Evolutionary conservation across 2,888 invertebrate genomes (phyloP), one percentile per base, ranked within the genome.

Genomic region (Acronicta leporina): DNA sequence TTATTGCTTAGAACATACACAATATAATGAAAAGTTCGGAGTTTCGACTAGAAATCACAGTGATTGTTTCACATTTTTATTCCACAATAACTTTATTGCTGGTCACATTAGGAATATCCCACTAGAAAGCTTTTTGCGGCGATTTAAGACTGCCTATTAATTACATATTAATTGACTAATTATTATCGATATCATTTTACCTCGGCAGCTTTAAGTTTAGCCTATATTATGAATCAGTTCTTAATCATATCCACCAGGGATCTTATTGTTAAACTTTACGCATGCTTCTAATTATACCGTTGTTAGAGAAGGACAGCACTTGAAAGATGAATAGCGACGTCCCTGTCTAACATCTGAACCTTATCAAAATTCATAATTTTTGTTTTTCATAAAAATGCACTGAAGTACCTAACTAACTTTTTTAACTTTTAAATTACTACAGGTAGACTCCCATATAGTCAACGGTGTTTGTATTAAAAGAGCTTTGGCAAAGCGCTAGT

Each of bases 31-130:
- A 80, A 87, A 88, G 83, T 87, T 83, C 74, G 79, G 82, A 86
- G 84, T 83, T 82, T 88, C 89, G 89, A 91, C 91, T 91, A 91
- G 90, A 90, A 90, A 91, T 91, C 90, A 91, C 90, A 90, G 90
- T 88, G 79, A 77, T 81, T 83, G 76, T 82, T 85, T 80, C 65
- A 76, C n/a, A 38, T 38, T n/a, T 77, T 76, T 68, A 64, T 63
- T 68, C 58, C 56, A 64, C 54, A 49, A 66, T 46, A 48, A 57
- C 33, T 54, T 57, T 15, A 49, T 43, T 62, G n/a, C 16, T 55
- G 51, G 33, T 42, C 46, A 48, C 52, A 57, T 48, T 63, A 13
- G 54, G 45, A 68, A 56, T 46, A 51, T 47, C 14, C 0, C 42
- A 20, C 8, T 6, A 27, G 2, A 42, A 0, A 1, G 9, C 20